Conservation (phyloP, 2,113 vertebrate species). For the Vimba vimba region DNA sequence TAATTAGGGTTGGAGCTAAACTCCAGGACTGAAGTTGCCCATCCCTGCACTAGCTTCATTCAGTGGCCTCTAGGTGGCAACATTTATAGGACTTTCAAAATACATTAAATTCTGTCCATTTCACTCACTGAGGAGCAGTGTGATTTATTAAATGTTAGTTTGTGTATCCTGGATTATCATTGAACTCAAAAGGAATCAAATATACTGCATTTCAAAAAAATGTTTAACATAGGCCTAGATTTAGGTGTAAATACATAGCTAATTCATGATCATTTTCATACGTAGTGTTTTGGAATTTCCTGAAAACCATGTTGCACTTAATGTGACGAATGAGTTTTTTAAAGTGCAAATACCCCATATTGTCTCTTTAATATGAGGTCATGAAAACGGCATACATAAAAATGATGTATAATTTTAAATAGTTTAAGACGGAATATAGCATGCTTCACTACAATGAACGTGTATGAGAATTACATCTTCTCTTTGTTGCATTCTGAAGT, state of each 20-base stretch:
- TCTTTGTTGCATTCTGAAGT: conserved; percentile 22
- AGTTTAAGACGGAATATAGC: background rate
- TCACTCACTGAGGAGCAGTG: background rate
- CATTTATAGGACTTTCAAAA: conserved; percentile 5
- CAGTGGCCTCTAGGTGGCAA: conserved; percentile 70
- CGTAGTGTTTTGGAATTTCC: background rate
- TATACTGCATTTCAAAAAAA: too few species aligned
- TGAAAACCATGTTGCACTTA: background rate
- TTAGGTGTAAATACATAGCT: too few species aligned
- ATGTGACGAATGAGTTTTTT: background rate
- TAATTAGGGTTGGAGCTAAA: too few species aligned
- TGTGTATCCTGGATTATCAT: background rate
- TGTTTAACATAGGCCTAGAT: too few species aligned
- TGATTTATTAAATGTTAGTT: background rate
- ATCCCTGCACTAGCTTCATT: conserved; percentile 20
- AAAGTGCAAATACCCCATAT: background rate
- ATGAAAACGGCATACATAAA: background rate
- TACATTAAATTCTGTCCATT: background rate
- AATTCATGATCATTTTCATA: background rate
- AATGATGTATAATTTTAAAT: background rate
- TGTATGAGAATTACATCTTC: background rate
- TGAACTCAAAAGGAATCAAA: background rate
- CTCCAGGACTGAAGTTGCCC: too few species aligned
- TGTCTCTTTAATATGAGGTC: background rate
- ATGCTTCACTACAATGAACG: background rate